Percentiles rank a stretch among this genome's conserved stretches.
phyloP scores from a whole-genome alignment of 2,888 invertebrate species.

The Bugula neritina region DNA sequence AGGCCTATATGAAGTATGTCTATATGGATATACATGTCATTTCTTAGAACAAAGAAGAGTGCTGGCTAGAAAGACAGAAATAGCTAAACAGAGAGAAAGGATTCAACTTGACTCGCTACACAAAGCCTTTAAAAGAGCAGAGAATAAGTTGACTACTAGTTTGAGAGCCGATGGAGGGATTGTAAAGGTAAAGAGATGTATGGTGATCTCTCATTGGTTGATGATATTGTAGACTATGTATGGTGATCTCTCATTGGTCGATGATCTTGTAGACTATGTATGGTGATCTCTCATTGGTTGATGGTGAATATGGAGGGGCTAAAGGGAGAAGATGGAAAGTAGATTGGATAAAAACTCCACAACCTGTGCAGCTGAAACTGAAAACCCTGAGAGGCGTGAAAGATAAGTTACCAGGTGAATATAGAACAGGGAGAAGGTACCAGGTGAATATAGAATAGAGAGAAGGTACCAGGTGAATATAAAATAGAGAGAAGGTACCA shows the following conservation, averaged over 20 bases:
- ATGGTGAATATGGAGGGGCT: conserved; percentile 47
- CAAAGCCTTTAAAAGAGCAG: conserved; percentile 43
- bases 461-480: no score
- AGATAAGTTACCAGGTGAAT: conserved; percentile 48
- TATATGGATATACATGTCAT: not conserved
- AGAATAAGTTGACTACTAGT: conserved; percentile 44
- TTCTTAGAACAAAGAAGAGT: conserved; percentile 15
- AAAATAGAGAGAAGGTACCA: no score
- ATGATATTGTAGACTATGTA: no score
- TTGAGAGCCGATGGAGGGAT: conserved; percentile 45
- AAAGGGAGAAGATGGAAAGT: conserved; percentile 50
- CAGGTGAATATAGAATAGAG: no score
- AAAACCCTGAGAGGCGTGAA: conserved; percentile 47
- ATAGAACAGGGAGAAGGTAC: conserved; percentile 51
- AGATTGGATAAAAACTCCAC: conserved; percentile 50
- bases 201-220: conserved; percentile 48
- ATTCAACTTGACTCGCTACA: conserved; percentile 45
- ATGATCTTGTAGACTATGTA: no score
- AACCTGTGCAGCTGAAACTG: conserved; percentile 49
- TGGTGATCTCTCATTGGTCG: no score
- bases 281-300: conserved; percentile 48
- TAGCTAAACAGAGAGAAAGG: conserved; percentile 43
- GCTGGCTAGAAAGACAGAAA: conserved; percentile 34
- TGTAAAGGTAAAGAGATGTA: conserved; percentile 48
- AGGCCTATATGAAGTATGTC: no score